A percentile compares a stretch with the other conserved stretches of the same genome.
Evolutionary conservation across 2,888 invertebrate species (phyloP).

Genomic region (Horisme vitalbata): DNA sequence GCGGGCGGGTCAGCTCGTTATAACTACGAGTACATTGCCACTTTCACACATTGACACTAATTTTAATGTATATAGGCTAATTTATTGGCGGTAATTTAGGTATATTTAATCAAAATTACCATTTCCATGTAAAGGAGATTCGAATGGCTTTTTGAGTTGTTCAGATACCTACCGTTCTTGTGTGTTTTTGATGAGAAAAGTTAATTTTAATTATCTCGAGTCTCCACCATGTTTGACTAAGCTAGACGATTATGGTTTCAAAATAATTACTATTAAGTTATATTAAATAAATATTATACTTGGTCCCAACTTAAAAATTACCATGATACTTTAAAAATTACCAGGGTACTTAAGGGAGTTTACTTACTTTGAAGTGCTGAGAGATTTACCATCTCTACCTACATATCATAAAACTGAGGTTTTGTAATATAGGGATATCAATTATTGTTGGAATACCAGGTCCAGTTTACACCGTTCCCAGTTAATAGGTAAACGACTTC

Average conservation of each 20-base stretch:
- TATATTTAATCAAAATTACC: not conserved
- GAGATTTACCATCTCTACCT: too few relatives aligned
- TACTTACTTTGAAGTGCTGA: too few relatives aligned
- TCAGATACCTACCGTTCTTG: not conserved
- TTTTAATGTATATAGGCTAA: constrained; percentile 4
- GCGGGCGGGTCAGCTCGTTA: too few relatives aligned
- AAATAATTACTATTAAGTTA: too few relatives aligned
- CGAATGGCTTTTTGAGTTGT: not conserved
- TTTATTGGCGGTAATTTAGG: not conserved
- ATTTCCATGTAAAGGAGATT: constrained; percentile 1
- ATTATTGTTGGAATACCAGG: constrained; percentile 3
- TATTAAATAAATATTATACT: too few relatives aligned
- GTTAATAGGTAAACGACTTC: constrained; percentile 54
- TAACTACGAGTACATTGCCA: too few relatives aligned
- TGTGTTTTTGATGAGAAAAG: constrained; percentile 3
- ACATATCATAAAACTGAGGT: too few relatives aligned
- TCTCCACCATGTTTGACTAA: too few relatives aligned
- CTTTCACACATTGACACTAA: constrained; percentile 3
- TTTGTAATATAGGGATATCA: not conserved
- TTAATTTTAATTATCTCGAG: not conserved
- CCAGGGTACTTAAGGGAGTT: too few relatives aligned
- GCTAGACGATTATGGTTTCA: too few relatives aligned
- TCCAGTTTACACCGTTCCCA: constrained; percentile 28
- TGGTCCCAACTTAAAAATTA: too few relatives aligned
- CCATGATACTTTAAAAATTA: too few relatives aligned